Evolutionary conservation across 2,113 vertebrate species (phyloP).

Genomic region (Antigone vipio): DNA sequence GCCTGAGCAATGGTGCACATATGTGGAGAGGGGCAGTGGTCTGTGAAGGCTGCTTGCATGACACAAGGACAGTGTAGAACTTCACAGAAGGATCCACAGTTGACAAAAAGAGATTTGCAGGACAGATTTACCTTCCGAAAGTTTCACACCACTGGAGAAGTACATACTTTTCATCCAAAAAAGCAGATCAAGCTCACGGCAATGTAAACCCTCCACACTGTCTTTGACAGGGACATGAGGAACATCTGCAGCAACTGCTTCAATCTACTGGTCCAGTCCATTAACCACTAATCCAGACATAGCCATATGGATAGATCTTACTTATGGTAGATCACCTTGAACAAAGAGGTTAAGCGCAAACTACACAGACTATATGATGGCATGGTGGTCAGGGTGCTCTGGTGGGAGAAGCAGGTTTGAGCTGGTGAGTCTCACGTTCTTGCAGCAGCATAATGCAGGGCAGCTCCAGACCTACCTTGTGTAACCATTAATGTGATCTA

Average conservation of each 20-base stretch:
- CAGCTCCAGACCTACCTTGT: not conserved
- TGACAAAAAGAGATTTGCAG: not conserved
- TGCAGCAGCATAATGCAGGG: not conserved
- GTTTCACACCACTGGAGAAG: not conserved
- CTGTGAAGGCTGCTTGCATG: not conserved
- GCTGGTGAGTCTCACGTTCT: not conserved
- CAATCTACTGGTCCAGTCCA: not conserved
- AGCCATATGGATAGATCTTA: not conserved
- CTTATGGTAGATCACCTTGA: not conserved
- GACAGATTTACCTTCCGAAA: not conserved
- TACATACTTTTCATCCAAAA: not conserved
- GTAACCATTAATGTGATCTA: not conserved
- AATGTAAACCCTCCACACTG: not conserved
- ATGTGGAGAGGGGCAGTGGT: rapidly evolving
- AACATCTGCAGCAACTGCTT: not conserved
- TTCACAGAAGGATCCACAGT: not conserved
- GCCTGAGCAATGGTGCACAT: rapidly evolving
- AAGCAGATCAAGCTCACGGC: not conserved
- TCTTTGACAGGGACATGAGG: not conserved
- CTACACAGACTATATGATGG: too few species aligned
- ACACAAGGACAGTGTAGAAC: not conserved
- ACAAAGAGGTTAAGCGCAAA: not conserved
- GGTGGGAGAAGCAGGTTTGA: not conserved
- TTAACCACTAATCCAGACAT: not conserved
- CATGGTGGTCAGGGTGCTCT: not conserved